These are phyloP conservation scores for Calliopum simillimum DNA, from an alignment of 2,888 invertebrate genomes.

Conservation along the genomic window DNA sequence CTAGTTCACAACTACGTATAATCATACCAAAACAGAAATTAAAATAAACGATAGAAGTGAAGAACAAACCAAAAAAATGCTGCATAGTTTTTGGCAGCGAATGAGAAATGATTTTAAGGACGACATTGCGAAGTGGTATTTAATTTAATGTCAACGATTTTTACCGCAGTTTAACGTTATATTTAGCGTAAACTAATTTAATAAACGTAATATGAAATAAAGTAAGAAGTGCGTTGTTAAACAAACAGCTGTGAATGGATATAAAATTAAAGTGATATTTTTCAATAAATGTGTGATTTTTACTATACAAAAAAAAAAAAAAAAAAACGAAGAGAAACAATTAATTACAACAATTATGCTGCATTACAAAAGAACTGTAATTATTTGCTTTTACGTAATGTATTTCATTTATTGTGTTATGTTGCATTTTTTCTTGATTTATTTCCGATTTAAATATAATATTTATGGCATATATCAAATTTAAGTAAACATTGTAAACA, in stretches of 20 bases:
- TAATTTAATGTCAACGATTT: neutral
- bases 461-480: too few species aligned
- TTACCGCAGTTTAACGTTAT: too few species aligned
- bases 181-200: too few species aligned
- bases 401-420: neutral
- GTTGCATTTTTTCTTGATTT: neutral
- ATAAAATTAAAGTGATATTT: too few species aligned
- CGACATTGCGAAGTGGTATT: too few species aligned
- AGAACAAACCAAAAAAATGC: neutral
- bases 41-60: neutral
- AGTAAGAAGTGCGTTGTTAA: too few species aligned
- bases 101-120: neutral
- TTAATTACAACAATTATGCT: constrained; percentile 5
- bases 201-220: too few species aligned
- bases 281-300: too few species aligned
- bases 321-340: too few species aligned
- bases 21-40: constrained; percentile 19
- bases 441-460: neutral
- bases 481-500: too few species aligned
- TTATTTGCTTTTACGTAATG: constrained; percentile 22
- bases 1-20: constrained; percentile 5
- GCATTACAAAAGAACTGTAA: constrained; percentile 27
- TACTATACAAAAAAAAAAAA: too few species aligned
- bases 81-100: neutral
- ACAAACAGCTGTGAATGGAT: too few species aligned